Base-by-base conservation (phyloP, 2,797 vertebrate species). In the Poeciliopsis infans region DNA sequence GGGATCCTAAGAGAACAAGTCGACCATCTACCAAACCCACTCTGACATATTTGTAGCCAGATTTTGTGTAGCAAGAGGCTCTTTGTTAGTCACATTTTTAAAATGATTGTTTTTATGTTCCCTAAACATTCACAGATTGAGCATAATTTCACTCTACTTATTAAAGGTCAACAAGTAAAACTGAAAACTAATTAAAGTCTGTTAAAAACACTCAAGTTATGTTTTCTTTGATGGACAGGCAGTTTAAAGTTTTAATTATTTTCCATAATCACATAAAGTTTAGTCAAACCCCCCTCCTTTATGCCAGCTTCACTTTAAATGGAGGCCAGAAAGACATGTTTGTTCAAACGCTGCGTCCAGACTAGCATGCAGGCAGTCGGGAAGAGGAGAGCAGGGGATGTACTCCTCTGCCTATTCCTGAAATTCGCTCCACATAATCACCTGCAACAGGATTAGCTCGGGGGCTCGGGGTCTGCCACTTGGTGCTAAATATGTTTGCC, bases 401-500 rank as follows among this genome's bases (percentile, higher is more conserved):
- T 45, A 78, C 79, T 41, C 77, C 64, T 85, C 76, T 82, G 75
- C 74, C 66, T 75, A 36, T 87, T 88, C 85, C 86, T 89, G 81
- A 86, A 83, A 89, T 89, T 91, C 83, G 85, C 83, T 85, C 85
- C 83, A 86, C 82, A 81, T 90, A 92, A 93, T 85, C 94, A 84
- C 85, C 88, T 90, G 91, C 91, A 93, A 86, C 75, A 93, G 88
- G 89, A 94, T 95, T 93, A 88, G 80, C 83, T 81, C 18, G 33
- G 81, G 80, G 90, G 79, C 84, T 95, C 86, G 89, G 80, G 41
- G 90, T 91, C 93, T 92, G 87, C 91, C 90, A 86, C 77, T 87
- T 84, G 46, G 81, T 89, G 83, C 88, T 93, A 82, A 94, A 94
- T 51, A 75, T 73, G 76, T 93, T 94, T 94, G 86, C 93, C 93